A percentile compares a stretch with the other conserved stretches of the same genome.
Conservation (phyloP, 2,888 invertebrate genomes). For the Corbicula japonica region DNA sequence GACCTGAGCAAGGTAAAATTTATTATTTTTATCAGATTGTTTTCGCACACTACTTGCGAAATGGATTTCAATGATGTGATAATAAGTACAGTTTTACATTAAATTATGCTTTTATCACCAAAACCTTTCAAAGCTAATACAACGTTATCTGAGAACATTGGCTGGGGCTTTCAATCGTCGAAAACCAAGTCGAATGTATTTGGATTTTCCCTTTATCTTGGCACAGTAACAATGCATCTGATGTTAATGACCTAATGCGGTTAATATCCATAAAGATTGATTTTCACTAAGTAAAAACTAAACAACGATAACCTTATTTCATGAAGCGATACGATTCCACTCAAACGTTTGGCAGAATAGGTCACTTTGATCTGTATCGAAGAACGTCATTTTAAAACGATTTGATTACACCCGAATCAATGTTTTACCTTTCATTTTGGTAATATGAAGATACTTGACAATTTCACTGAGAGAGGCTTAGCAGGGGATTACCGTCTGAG, state of each 20-base stretch:
- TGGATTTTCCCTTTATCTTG: not conserved
- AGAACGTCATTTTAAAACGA: not conserved
- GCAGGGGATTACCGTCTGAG: conserved; percentile 26
- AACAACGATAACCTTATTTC: not conserved
- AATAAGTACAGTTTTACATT: conserved; percentile 7
- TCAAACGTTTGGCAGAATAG: not conserved
- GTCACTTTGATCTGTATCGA: conserved; percentile 7
- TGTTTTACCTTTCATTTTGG: conserved; percentile 15
- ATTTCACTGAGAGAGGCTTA: conserved; percentile 14
- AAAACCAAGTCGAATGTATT: not conserved
- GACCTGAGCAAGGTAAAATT: too few species aligned
- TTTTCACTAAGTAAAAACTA: not conserved
- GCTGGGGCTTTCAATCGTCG: not conserved
- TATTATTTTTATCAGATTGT: conserved; percentile 13
- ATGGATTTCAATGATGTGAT: conserved; percentile 3
- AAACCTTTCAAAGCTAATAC: not conserved
- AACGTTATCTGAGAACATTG: conserved; percentile 3
- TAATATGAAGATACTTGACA: conserved; percentile 21
- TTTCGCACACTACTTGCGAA: conserved; percentile 17
- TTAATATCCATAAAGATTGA: conserved; percentile 13
- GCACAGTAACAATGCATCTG: conserved; percentile 6
- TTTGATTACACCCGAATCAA: not conserved
- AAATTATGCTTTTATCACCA: conserved; percentile 7
- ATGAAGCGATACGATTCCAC: not conserved
- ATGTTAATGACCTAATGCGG: conserved; percentile 1